Evolutionary conservation across 2,888 invertebrate species (phyloP).

Genomic region (Blastobasis adustella): DNA sequence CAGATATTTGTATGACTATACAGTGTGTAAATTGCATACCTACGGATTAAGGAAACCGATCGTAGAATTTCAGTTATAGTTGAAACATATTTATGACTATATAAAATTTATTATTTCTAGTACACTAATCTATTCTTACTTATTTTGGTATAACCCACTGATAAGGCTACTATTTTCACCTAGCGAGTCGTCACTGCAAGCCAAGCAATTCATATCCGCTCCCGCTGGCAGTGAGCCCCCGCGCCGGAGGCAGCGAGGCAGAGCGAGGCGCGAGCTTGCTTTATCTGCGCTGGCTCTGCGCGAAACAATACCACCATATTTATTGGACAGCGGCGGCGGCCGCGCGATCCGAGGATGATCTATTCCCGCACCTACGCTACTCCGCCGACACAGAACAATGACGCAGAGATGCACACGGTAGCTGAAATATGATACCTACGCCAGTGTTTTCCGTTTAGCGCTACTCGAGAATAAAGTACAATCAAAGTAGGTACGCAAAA

Average conservation of each 20-base stretch:
- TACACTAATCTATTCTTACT: too few species aligned
- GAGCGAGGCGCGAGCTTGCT: constrained; percentile 71
- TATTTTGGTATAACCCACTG: too few species aligned
- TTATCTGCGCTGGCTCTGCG: constrained; percentile 71
- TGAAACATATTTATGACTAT: too few species aligned
- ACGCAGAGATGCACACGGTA: constrained; percentile 13
- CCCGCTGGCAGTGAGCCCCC: constrained; percentile 28
- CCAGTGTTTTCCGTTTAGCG: background rate
- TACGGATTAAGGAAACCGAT: too few species aligned
- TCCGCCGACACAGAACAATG: constrained; percentile 23
- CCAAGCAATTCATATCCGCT: background rate
- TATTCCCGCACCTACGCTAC: constrained; percentile 50
- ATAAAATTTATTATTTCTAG: too few species aligned
- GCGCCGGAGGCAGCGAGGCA: constrained; percentile 49
- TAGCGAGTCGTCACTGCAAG: too few species aligned
- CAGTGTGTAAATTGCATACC: too few species aligned
- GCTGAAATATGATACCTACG: constrained; percentile 11
- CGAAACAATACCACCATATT: constrained; percentile 67
- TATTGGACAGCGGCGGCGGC: constrained; percentile 65
- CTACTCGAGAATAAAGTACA: background rate
- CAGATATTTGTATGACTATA: too few species aligned
- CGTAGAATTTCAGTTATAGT: too few species aligned
- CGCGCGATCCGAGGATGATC: constrained; percentile 62
- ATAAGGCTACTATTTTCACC: too few species aligned
- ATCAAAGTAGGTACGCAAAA: too few species aligned